phyloP scores from a whole-genome alignment of 2,113 vertebrate species.

The Meleagris gallopavo region DNA sequence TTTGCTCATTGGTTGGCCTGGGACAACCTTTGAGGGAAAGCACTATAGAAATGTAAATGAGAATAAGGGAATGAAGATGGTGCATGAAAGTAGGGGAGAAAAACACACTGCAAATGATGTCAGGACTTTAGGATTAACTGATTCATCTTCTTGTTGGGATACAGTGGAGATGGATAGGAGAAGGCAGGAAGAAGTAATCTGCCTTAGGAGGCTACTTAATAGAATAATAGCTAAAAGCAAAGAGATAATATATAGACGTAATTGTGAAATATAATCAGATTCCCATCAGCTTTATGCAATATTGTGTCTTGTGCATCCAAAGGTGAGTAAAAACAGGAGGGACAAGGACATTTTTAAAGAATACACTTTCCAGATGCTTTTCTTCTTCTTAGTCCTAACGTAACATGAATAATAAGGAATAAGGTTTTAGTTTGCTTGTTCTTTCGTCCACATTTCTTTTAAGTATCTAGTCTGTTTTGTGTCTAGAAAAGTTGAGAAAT shows the following conservation, averaged over 20 bases:
- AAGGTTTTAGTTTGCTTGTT: not conserved
- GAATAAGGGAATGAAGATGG: not conserved
- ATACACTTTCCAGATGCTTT: not conserved
- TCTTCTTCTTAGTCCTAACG: not conserved
- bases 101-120: not conserved
- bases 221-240: conserved; percentile 34
- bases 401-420: not conserved
- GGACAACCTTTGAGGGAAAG: not conserved
- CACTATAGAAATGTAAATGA: not conserved
- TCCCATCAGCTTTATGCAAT: not conserved
- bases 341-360: not conserved
- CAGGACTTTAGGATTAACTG: not conserved
- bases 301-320: not conserved
- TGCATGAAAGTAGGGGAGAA: not conserved
- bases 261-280: conserved; percentile 21
- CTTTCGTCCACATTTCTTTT: not conserved
- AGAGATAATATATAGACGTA: not conserved
- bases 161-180: not conserved
- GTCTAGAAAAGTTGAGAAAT: not conserved
- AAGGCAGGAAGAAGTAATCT: not conserved
- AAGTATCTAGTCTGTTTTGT: not conserved
- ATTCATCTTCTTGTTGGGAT: not conserved
- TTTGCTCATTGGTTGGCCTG: not conserved
- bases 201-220: not conserved
- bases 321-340: not conserved